Percentiles rank a stretch among this genome's conserved stretches.
phyloP scores from a whole-genome alignment of 2,888 invertebrate genomes.

The Nineta flava region DNA sequence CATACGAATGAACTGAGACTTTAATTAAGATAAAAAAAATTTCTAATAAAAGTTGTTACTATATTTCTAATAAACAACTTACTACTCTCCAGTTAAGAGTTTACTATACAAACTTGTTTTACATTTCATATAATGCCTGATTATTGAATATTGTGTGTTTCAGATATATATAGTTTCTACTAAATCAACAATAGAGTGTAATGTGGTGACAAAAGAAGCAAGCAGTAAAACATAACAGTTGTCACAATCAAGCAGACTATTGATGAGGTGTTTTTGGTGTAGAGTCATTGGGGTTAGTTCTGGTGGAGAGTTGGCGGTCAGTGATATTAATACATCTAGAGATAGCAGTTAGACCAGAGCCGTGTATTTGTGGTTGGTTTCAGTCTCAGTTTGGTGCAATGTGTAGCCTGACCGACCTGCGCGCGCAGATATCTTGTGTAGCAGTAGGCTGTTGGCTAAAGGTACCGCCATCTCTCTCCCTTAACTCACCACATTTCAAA shows the following conservation, averaged over 20 bases:
- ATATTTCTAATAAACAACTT: too few relatives aligned
- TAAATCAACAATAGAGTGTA: background rate
- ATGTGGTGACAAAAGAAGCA: background rate
- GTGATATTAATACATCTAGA: background rate
- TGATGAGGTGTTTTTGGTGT: constrained; percentile 1
- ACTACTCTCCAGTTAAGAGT: too few relatives aligned
- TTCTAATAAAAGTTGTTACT: too few relatives aligned
- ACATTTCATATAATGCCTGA: too few relatives aligned
- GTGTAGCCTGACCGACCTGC: background rate
- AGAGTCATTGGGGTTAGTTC: constrained; percentile 3
- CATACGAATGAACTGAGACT: too few relatives aligned
- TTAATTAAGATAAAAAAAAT: too few relatives aligned
- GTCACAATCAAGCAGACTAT: too few relatives aligned
- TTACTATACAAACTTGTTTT: too few relatives aligned
- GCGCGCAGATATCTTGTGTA: constrained; percentile 1
- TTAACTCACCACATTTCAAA: constrained; percentile 2
- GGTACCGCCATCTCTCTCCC: constrained; percentile 7
- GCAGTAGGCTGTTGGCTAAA: constrained; percentile 2
- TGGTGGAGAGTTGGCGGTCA: constrained; percentile 4
- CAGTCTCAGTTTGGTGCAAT: too few relatives aligned
- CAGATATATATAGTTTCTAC: background rate
- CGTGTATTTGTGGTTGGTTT: too few relatives aligned
- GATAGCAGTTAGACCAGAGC: background rate
- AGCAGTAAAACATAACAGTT: background rate
- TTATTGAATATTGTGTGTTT: too few relatives aligned